These are phyloP conservation scores for Oryzias dopingdopingensis DNA, from an alignment of 2,797 vertebrate genomes.

Conservation along the genomic window DNA sequence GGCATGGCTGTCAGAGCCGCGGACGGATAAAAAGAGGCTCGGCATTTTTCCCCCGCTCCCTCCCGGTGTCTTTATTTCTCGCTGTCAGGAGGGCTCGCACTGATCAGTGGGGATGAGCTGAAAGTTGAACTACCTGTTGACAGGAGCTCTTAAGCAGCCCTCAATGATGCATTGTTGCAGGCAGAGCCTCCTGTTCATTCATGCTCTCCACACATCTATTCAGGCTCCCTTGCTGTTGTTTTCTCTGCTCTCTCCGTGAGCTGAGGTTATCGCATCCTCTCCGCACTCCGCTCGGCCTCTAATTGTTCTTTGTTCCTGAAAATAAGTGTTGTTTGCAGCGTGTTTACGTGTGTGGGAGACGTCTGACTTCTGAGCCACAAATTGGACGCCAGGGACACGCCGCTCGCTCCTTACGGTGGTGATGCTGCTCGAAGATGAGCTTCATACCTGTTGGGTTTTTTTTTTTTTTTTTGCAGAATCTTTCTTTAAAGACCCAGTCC, in stretches of 20 bases:
- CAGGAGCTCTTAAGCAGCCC: constrained; percentile 83
- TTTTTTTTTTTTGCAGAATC: too few species aligned
- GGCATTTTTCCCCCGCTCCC: constrained; percentile 67
- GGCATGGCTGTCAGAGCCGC: constrained; percentile 72
- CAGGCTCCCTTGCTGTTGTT: constrained; percentile 32
- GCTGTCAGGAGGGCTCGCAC: constrained; percentile 63
- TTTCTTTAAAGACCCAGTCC: too few species aligned
- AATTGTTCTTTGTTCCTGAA: background rate
- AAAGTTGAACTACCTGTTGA: constrained; percentile 87
- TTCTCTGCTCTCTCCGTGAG: constrained; percentile 11
- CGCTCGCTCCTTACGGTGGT: too few species aligned
- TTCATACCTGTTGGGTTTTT: too few species aligned
- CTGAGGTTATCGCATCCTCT: constrained; percentile 2
- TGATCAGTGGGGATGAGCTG: constrained; percentile 78
- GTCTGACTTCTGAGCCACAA: background rate
- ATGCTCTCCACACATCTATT: constrained; percentile 63
- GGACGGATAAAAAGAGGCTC: constrained; percentile 74
- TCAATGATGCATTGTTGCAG: constrained; percentile 86
- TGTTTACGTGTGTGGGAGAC: background rate
- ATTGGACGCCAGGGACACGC: background rate
- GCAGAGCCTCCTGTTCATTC: constrained; percentile 61
- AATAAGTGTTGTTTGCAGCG: background rate
- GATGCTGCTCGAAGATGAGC: too few species aligned
- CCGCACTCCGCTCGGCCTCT: constrained; percentile 1
- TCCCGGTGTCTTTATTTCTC: constrained; percentile 69